Base-by-base conservation (phyloP, 2,113 vertebrate species). In the Taxidea taxus region DNA sequence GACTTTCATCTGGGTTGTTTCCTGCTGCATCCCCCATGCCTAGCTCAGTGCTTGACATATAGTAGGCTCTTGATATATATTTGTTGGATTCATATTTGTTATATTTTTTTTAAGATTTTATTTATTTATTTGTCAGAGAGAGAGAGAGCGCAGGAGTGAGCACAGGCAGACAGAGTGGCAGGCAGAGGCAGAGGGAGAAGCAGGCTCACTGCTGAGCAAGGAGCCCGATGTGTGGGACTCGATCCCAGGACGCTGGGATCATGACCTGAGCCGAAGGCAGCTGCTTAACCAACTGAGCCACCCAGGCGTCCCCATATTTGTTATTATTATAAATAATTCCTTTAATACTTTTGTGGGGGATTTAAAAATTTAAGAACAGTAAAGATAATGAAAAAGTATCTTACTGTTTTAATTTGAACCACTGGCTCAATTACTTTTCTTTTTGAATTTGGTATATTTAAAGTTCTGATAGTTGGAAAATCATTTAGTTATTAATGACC, bases 321-420 rank as follows among this genome's bases (percentile, higher is more conserved):
- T 91, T 87, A 47, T 51, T 87, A 49, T 31, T 96, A 37, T 13
- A 82, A 96, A 74, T 91, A 56, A 72, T 68, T 86, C 85, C 20
- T 75, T 4, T 58, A 51, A 13, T 94, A 20, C 14, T 94, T 56
- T 95, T 90, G 39, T 14, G 89, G 62, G 39, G 23, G 11, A 42
- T 93, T 47, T 56, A 74, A 95, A 87, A 87, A 62, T 49, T 42
- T 13, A 88, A 72, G 34, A 68, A 44, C 21, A 56, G n/a, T 85
- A 54, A 58, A n/a, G 70, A 25, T 72, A 58, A 75, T 68, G n/a
- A 74, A 87, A 49, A 75, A 18, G 2, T 93, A 6, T 91, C 18
- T 72, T 62, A 70, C 54, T 78, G 29, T 31, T 54, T 85, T 66
- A 10, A 72, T 85, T 68, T 72, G 51, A 81, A 58, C 20, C 3